These are phyloP conservation scores for Tautogolabrus adspersus DNA, from an alignment of 2,113 vertebrate species.

Conservation along the genomic window DNA sequence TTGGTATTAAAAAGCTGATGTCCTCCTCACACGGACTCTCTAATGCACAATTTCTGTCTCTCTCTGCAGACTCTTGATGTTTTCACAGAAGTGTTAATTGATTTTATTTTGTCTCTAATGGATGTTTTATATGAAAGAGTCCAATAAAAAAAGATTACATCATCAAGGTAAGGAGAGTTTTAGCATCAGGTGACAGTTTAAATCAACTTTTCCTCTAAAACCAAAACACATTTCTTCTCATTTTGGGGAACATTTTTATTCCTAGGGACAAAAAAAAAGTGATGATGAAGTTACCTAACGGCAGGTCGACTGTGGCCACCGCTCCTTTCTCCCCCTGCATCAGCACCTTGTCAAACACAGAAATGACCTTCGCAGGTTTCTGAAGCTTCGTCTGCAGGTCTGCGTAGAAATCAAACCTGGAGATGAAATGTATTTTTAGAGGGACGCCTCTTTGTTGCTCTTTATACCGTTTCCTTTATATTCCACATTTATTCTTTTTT, in stretches of 20 bases:
- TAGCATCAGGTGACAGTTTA: too few relatives aligned
- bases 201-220: too few relatives aligned
- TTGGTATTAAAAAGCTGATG: neutral
- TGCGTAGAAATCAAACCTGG: slow-evolving; percentile 82
- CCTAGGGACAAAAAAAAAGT: too few relatives aligned
- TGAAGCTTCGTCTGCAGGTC: slow-evolving; percentile 72
- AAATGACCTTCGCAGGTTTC: slow-evolving; percentile 66
- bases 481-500: too few relatives aligned
- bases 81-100: neutral
- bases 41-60: neutral
- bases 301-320: slow-evolving; percentile 73
- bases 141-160: too few relatives aligned
- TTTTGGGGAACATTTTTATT: too few relatives aligned
- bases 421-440: neutral
- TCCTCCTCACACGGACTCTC: neutral
- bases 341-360: slow-evolving; percentile 76
- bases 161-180: too few relatives aligned
- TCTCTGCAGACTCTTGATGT: neutral
- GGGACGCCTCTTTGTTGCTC: too few relatives aligned
- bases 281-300: slow-evolving; percentile 63
- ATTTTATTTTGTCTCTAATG: neutral
- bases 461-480: too few relatives aligned
- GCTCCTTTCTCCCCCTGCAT: slow-evolving; percentile 84
- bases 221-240: too few relatives aligned
- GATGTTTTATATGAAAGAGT: neutral